Base-by-base conservation (phyloP, 2,888 invertebrate genomes). In the Sesamia inferens region DNA sequence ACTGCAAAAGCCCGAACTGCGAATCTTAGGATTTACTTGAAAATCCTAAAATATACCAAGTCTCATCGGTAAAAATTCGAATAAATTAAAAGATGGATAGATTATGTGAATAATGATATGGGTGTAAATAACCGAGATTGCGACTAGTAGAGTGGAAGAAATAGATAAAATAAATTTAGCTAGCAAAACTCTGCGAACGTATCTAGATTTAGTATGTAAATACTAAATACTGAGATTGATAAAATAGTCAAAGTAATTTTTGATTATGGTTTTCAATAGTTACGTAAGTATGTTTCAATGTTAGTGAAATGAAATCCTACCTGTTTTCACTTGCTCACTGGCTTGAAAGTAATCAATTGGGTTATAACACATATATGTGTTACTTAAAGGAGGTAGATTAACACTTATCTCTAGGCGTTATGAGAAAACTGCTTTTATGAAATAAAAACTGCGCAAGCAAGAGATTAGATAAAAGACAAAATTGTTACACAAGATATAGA, bases 311-410 rank as follows among this genome's bases (percentile, higher is more conserved):
- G 14, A 68, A 74, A 70, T 58, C 57, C 24, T 67, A 58, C 51
- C 24, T 67, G 55, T 57, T 66, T 59, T 73, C 44, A 64, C 51
- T n/a, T n/a, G 55, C 55, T 59, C 79, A 67, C 59, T 83, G 71
- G 67, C 71, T 63, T 71, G 74, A n/a, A 67, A 55, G 24, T 79
- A 81, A 79, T 83, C 47, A 67, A 83, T 79, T 68, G 74, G 74
- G 48, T 47, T 70, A 42, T n/a, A 59, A 67, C 55, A 67, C 55
- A 69, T 65, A 66, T 51, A 13, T 47, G 11, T n/a, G 8, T 22
- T 55, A 54, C 58, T 64, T 62, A 19, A 22, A 54, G 63, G 39
- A 57, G 47, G 7, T 47, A 58, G 3, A 42, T 24, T 55, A 51
- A 14, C n/a, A 55, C 24, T 31, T 42, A 24, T 71, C 14, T 44